Evolutionary conservation across 2,888 invertebrate genomes (phyloP).

Genomic region (Hemaris fuciformis): DNA sequence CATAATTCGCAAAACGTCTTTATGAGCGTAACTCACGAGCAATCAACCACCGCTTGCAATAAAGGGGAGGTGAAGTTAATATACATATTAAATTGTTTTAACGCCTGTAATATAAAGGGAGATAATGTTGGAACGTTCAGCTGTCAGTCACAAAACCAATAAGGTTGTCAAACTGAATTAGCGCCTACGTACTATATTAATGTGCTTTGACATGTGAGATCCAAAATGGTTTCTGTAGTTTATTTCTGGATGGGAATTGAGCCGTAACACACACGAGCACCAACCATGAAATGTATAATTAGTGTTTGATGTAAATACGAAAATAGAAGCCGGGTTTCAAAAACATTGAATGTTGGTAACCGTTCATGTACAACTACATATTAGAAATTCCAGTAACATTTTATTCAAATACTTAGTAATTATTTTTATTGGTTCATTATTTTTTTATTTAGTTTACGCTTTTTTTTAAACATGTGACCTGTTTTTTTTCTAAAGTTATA

Average conservation of each 20-base stretch:
- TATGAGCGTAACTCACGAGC: background rate
- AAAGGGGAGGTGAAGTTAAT: constrained; percentile 23
- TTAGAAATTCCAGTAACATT: no score
- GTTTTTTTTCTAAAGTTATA: no score
- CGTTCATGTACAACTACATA: no score
- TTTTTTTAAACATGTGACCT: no score
- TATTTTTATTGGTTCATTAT: no score
- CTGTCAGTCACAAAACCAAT: constrained; percentile 37
- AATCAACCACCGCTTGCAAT: constrained; percentile 19
- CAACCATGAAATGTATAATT: background rate
- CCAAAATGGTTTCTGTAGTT: background rate
- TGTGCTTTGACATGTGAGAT: constrained; percentile 13
- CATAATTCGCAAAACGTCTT: background rate
- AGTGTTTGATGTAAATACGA: background rate
- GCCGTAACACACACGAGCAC: background rate
- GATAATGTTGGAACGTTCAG: constrained; percentile 24
- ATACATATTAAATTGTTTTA: constrained; percentile 33
- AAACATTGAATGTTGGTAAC: background rate
- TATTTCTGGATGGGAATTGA: background rate
- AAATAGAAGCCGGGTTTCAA: background rate
- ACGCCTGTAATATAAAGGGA: constrained; percentile 21
- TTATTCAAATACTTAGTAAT: no score
- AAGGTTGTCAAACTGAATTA: constrained; percentile 34
- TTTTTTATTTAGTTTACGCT: no score
- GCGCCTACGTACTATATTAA: constrained; percentile 24